These are phyloP conservation scores for Andrena marginata DNA, from an alignment of 2,888 invertebrate species.

Conservation along the genomic window DNA sequence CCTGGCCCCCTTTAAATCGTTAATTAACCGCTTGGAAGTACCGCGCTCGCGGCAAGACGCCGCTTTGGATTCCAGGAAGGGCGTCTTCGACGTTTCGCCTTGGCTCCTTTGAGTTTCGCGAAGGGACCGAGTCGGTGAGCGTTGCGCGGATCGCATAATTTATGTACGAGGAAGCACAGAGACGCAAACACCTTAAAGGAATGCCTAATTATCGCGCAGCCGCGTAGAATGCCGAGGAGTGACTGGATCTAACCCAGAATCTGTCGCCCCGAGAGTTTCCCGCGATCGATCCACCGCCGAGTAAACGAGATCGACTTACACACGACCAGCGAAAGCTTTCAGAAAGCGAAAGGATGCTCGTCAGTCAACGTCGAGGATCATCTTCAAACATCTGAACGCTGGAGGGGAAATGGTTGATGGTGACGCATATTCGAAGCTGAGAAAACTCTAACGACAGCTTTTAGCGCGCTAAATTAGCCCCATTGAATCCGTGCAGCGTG, in stretches of 20 bases:
- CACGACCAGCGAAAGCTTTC: slow-evolving; percentile 37
- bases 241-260: not conserved
- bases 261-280: not conserved
- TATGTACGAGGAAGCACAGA: slow-evolving; percentile 8
- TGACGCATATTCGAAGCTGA: not conserved
- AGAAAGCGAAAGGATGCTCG: slow-evolving; percentile 43
- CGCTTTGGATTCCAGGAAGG: not conserved
- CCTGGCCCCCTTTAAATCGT: not conserved
- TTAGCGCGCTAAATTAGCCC: slow-evolving; percentile 21
- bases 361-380: slow-evolving; percentile 10
- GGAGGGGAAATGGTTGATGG: slow-evolving; percentile 13
- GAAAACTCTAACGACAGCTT: slow-evolving; percentile 14
- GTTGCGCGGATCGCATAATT: not conserved
- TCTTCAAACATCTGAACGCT: slow-evolving; percentile 17
- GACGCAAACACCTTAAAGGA: slow-evolving; percentile 4
- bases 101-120: not conserved
- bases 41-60: not conserved
- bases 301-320: slow-evolving; percentile 14
- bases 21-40: slow-evolving; percentile 7
- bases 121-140: not conserved
- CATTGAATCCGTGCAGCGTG: not conserved
- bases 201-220: slow-evolving; percentile 21
- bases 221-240: not conserved
- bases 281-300: slow-evolving; percentile 38
- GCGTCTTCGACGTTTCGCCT: not conserved